These are phyloP conservation scores for Argyrosomus regius DNA, from an alignment of 2,797 vertebrate species.

Conservation along the genomic window DNA sequence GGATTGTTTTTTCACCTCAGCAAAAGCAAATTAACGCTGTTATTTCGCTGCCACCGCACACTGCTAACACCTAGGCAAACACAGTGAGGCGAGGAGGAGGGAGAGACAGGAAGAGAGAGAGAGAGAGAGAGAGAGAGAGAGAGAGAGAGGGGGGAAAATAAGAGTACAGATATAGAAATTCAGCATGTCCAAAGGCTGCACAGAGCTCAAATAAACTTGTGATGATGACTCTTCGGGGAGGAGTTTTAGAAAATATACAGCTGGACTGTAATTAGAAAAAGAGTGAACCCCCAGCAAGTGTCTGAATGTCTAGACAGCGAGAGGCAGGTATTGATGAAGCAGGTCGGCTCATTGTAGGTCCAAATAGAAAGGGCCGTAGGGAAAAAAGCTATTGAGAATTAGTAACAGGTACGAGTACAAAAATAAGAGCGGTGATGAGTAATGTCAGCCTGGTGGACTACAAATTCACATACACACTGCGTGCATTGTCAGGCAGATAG, in stretches of 20 bases:
- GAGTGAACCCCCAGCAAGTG: conserved; percentile 22
- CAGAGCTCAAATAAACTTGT: conserved; percentile 41
- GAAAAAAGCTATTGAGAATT: conserved; percentile 22
- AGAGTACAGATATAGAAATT: conserved; percentile 20
- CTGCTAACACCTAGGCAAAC: conserved; percentile 37
- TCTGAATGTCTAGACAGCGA: conserved; percentile 43
- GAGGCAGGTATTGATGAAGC: conserved; percentile 35
- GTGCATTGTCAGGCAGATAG: background rate
- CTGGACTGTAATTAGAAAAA: conserved; percentile 41
- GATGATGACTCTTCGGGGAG: conserved; percentile 27
- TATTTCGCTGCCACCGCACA: conserved; percentile 41
- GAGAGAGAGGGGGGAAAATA: conserved; percentile 9
- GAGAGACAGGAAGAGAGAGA: background rate
- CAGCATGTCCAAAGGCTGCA: conserved; percentile 40
- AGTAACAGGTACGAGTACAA: background rate
- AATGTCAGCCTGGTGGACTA: background rate
- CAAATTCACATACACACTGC: background rate
- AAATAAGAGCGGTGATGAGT: conserved; percentile 18
- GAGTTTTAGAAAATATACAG: conserved; percentile 36
- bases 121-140: no score
- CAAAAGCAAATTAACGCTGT: conserved; percentile 73
- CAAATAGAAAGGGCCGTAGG: conserved; percentile 8
- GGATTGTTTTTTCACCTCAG: conserved; percentile 60
- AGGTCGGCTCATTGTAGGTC: conserved; percentile 4
- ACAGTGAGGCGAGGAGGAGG: conserved; percentile 13